A percentile compares a stretch with the other conserved stretches of the same genome.
phyloP scores from a whole-genome alignment of 2,888 invertebrate genomes.

The Lacanobia wlatinum region DNA sequence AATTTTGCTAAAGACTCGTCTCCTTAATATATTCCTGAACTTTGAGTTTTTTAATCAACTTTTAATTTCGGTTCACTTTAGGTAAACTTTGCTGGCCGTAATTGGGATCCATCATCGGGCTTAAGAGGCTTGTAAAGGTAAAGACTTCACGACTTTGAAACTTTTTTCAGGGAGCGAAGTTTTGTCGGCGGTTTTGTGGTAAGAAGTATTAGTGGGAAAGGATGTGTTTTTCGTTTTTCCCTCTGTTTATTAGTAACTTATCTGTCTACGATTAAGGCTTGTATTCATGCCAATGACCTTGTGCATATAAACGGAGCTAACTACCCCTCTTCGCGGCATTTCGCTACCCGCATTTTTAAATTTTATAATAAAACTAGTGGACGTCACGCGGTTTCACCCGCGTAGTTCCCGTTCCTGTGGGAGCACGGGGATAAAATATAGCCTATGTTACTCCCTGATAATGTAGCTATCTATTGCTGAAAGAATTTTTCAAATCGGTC shows the following conservation, averaged over 20 bases:
- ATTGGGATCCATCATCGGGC: slow-evolving; percentile 46
- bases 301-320: too few species aligned
- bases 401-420: too few species aligned
- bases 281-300: too few species aligned
- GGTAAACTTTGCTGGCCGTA: slow-evolving; percentile 46
- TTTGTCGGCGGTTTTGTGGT: neutral
- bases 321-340: too few species aligned
- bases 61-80: slow-evolving; percentile 54
- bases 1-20: slow-evolving; percentile 14
- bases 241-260: neutral
- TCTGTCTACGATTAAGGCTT: too few species aligned
- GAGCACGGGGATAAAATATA: too few species aligned
- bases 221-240: neutral
- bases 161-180: slow-evolving; percentile 15
- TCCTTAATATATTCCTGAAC: slow-evolving; percentile 47
- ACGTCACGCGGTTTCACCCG: too few species aligned
- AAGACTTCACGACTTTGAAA: slow-evolving; percentile 38
- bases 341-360: too few species aligned
- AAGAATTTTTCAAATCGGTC: too few species aligned
- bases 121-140: slow-evolving; percentile 45
- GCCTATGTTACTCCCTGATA: too few species aligned
- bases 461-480: too few species aligned
- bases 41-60: slow-evolving; percentile 60
- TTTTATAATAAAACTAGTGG: too few species aligned
- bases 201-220: neutral